Base-by-base conservation (phyloP, 2,888 invertebrate genomes). In the Hesperia comma region DNA sequence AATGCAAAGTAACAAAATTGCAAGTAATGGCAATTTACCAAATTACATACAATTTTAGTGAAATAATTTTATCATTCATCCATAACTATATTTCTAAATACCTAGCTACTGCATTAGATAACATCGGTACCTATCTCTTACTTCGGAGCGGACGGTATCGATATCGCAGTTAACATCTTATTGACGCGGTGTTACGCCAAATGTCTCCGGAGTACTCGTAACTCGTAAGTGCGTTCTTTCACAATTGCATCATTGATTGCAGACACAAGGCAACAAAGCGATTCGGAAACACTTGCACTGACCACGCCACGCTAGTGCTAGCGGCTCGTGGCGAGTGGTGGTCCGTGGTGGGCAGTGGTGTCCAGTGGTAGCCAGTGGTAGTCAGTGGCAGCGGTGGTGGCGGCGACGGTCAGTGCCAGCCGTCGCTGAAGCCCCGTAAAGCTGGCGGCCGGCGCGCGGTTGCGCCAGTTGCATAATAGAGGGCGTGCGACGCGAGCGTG, bases 401-500 rank as follows among this genome's bases (percentile, higher is more conserved):
- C 43, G 43, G 43, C 6, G 6, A 69, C 69, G 71, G 72, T 49
- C 54, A 67, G 55, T 73, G 69, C 71, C 68, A 68, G 63, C 64
- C 66, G 37, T 49, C 33, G 55, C 61, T 64, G 68, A 68, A 71
- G 70, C 55, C 40, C 7, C 40, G 33, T 58, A 51, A 60, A 57
- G 55, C 68, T 67, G 69, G 55, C 49, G 49, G 19, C 49, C 4
- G 49, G 4, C 43, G 55, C 70, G 64, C 71, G 61, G 69, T 15
- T 68, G 72, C 74, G 10, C 70, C 83, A 86, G 82, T 87, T 82
- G 78, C 82, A 85, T 82, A 82, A 84, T 78, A 67, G 75, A 77
- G 78, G 64, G 58, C 58, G 64, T 79, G 78, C 81, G 70, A 67
- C 67, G 74, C 67, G 79, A 67, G 56, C 78, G 74, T 80, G 73